phyloP scores from a whole-genome alignment of 2,888 invertebrate genomes.

The Troglohyphantes excavatus region DNA sequence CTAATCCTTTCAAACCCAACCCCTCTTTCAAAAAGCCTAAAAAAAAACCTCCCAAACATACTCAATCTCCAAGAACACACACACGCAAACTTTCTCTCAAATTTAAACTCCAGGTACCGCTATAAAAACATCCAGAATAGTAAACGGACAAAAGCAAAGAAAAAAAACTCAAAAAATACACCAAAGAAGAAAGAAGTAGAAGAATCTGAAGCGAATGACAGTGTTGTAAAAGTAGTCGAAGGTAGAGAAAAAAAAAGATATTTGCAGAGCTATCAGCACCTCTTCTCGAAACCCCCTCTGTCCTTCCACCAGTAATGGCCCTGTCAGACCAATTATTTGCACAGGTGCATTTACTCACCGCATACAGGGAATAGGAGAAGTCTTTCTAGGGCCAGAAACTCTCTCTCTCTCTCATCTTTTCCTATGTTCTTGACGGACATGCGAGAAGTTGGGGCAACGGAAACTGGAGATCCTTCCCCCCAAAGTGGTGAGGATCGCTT shows the following conservation, averaged over 20 bases:
- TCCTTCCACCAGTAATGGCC: slow-evolving; percentile 55
- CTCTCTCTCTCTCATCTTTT: slow-evolving; percentile 42
- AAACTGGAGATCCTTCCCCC: slow-evolving; percentile 19
- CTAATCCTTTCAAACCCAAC: not conserved
- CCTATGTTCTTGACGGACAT: slow-evolving; percentile 65
- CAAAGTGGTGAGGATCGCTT: slow-evolving; percentile 52
- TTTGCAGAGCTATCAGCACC: slow-evolving; percentile 74
- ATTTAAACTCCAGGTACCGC: slow-evolving; percentile 11
- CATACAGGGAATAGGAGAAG: slow-evolving; percentile 59
- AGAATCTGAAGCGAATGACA: not conserved
- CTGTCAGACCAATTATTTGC: slow-evolving; percentile 77
- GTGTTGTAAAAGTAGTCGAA: not conserved
- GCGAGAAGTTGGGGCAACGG: slow-evolving; percentile 61
- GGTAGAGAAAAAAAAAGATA: not conserved
- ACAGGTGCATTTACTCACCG: slow-evolving; percentile 74
- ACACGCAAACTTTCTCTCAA: slow-evolving; percentile 3
- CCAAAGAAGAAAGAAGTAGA: not conserved
- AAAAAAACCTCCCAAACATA: not conserved
- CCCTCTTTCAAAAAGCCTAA: not conserved
- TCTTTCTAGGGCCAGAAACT: slow-evolving; percentile 25
- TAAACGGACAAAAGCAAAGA: not conserved
- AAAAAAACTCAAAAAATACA: not conserved
- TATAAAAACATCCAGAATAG: not conserved
- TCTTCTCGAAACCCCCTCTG: slow-evolving; percentile 56
- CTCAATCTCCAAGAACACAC: not conserved